These are phyloP conservation scores for Oryzias dopingdopingensis DNA, from an alignment of 2,797 vertebrate species.

Conservation along the genomic window DNA sequence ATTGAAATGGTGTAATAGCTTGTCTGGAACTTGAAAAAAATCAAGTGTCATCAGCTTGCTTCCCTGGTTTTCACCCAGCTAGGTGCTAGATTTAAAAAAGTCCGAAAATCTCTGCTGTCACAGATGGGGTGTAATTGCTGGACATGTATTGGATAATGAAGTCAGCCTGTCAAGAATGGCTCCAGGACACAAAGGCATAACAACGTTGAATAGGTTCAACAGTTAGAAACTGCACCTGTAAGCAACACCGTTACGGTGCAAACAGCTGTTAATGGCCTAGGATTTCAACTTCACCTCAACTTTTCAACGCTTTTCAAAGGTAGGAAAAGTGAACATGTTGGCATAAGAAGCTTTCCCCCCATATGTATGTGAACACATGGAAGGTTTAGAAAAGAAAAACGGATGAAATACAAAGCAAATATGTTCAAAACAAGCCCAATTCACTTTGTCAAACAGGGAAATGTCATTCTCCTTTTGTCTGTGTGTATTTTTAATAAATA, in stretches of 20 bases:
- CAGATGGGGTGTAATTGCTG: constrained; percentile 44
- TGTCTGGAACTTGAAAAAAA: constrained; percentile 61
- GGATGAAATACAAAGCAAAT: constrained; percentile 34
- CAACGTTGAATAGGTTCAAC: constrained; percentile 44
- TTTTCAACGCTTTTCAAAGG: constrained; percentile 28
- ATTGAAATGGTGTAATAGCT: constrained; percentile 44
- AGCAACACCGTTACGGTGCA: constrained; percentile 43
- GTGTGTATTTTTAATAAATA: not conserved
- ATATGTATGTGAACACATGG: constrained; percentile 39
- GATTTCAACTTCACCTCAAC: not conserved
- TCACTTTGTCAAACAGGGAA: constrained; percentile 9
- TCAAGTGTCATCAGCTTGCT: constrained; percentile 39
- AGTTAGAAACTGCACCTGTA: constrained; percentile 55
- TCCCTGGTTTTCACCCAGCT: constrained; percentile 37
- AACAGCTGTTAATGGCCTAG: not conserved
- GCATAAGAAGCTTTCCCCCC: constrained; percentile 24
- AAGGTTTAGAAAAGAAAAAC: constrained; percentile 39
- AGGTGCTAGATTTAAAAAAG: constrained; percentile 48
- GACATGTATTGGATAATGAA: constrained; percentile 58
- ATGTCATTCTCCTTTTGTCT: not conserved
- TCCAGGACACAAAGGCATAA: constrained; percentile 35
- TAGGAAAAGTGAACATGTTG: constrained; percentile 49
- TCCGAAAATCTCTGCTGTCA: constrained; percentile 63
- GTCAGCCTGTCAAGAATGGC: constrained; percentile 55
- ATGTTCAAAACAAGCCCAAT: constrained; percentile 6